A percentile compares a stretch with the other conserved stretches of the same genome.
These are phyloP conservation scores for Polymixis flavicincta DNA, from an alignment of 2,888 invertebrate genomes.

Conservation along the genomic window DNA sequence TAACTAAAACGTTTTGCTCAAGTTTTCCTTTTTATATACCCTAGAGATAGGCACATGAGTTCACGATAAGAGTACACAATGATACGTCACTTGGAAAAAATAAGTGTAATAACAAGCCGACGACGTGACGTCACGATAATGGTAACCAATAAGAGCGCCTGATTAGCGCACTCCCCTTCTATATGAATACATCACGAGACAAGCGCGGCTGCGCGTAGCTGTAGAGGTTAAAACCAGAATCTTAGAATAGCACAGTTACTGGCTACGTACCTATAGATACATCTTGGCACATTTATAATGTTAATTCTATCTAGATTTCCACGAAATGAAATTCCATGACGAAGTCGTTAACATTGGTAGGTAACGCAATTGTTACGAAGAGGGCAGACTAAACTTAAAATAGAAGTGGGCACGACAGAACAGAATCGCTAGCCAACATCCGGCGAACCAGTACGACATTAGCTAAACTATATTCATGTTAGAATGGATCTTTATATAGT, in stretches of 20 bases:
- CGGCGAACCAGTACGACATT: constrained; percentile 28
- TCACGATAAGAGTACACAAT: constrained; percentile 72
- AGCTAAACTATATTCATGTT: constrained; percentile 29
- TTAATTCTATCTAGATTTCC: constrained; percentile 51
- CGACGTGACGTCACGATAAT: constrained; percentile 78
- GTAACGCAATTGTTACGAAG: constrained; percentile 38
- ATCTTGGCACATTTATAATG: constrained; percentile 66
- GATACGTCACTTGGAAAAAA: constrained; percentile 82
- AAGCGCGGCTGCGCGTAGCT: constrained; percentile 39
- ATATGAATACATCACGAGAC: constrained; percentile 73
- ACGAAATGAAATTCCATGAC: constrained; percentile 57
- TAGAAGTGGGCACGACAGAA: constrained; percentile 58
- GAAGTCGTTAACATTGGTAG: constrained; percentile 61
- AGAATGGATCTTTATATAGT: constrained; percentile 22
- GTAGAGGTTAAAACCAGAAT: constrained; percentile 81
- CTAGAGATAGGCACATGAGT: constrained; percentile 61
- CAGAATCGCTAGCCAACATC: constrained; percentile 50
- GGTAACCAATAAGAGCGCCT: constrained; percentile 77
- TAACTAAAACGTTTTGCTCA: constrained; percentile 71
- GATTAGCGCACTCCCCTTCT: constrained; percentile 82
- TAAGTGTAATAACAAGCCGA: constrained; percentile 73
- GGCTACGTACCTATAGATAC: constrained; percentile 44
- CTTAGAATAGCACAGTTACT: constrained; percentile 66
- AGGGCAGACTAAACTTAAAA: constrained; percentile 45
- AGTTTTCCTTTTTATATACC: constrained; percentile 79